Percentiles rank a stretch among this genome's conserved stretches.
phyloP scores from a whole-genome alignment of 2,113 vertebrate species.

The Psittacus erithacus region DNA sequence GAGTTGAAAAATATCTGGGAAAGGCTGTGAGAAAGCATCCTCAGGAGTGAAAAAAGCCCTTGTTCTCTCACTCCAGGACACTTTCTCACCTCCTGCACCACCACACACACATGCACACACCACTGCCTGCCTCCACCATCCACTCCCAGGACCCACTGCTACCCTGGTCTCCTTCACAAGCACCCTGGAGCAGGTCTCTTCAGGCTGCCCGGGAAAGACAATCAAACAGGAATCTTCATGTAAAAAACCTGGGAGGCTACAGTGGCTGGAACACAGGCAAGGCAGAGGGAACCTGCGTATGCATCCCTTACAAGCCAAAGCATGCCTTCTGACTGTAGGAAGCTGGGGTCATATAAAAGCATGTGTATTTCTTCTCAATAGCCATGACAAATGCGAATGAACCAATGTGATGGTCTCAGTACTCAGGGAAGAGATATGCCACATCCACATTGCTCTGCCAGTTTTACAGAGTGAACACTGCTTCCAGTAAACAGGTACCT shows the following conservation, averaged over 20 bases:
- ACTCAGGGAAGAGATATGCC: not conserved
- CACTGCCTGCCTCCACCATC: not conserved
- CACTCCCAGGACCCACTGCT: not conserved
- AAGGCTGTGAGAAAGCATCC: not conserved
- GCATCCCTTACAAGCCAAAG: not conserved
- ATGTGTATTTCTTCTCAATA: not conserved
- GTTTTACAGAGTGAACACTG: not conserved
- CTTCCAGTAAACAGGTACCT: not conserved
- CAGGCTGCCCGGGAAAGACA: not conserved
- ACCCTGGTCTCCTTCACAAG: not conserved
- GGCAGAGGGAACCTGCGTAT: rapidly evolving
- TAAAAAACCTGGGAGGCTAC: not conserved
- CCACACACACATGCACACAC: too few species aligned
- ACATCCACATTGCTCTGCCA: not conserved
- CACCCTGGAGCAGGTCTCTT: rapidly evolving
- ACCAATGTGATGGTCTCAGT: not conserved
- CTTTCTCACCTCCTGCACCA: not conserved
- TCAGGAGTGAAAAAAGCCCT: not conserved
- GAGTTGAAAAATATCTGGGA: not conserved
- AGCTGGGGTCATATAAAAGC: not conserved
- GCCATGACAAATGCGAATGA: rapidly evolving
- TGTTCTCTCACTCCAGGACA: not conserved
- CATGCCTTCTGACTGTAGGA: not conserved
- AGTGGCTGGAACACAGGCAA: rapidly evolving
- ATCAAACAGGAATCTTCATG: rapidly evolving